Evolutionary conservation across 1,140 invertebrate species (phyloP).

Genomic region (Drosophila melanica): DNA sequence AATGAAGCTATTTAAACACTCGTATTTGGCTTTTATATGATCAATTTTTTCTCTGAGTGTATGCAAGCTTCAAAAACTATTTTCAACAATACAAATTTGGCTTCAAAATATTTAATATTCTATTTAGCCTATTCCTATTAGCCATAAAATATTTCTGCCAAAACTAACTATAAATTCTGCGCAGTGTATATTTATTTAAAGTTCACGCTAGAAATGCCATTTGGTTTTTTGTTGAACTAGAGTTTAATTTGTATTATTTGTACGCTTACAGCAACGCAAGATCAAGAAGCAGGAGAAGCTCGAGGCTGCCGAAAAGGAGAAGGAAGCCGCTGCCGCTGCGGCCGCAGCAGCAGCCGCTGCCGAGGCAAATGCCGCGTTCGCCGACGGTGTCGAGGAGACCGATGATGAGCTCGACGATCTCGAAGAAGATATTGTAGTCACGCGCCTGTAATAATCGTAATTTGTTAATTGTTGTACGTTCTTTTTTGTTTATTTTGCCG

Average conservation of each 20-base stretch:
- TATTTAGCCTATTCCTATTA: too few species aligned
- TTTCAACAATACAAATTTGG: too few species aligned
- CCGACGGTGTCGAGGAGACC: conserved; percentile 87
- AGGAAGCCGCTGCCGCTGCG: conserved; percentile 74
- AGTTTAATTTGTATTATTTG: conserved; percentile 11
- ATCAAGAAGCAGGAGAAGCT: conserved; percentile 88
- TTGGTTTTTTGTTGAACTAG: too few species aligned
- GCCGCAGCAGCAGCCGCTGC: conserved; percentile 84
- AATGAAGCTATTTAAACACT: too few species aligned
- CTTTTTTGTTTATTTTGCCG: conserved; percentile 63
- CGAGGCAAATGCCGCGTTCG: conserved; percentile 83
- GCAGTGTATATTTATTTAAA: not conserved
- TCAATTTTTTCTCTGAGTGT: too few species aligned
- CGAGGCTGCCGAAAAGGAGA: conserved; percentile 84
- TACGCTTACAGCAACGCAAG: conserved; percentile 83
- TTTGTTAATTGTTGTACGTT: conserved; percentile 60
- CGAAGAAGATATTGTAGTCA: conserved; percentile 93
- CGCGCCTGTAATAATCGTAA: conserved; percentile 87
- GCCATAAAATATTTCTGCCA: too few species aligned
- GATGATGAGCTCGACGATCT: conserved; percentile 93
- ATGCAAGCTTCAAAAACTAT: too few species aligned
- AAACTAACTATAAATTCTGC: too few species aligned
- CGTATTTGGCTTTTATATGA: too few species aligned
- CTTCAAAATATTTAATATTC: too few species aligned
- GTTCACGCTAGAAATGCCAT: too few species aligned